Conservation (phyloP, 1,140 invertebrate genomes). For the Elysia chlorotica region DNA sequence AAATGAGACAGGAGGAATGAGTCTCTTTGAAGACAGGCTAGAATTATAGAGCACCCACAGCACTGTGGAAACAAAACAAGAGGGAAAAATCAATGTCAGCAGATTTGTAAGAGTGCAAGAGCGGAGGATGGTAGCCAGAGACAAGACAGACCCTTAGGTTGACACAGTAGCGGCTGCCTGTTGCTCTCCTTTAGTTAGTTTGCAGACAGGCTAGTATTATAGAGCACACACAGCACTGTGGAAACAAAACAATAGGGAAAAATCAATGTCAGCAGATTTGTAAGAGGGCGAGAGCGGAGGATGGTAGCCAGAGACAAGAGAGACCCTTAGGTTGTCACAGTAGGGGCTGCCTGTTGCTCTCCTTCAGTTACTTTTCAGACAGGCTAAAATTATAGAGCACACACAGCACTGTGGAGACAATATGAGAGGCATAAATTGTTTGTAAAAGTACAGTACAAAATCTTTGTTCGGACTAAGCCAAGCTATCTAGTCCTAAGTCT, state of each 20-base stretch:
- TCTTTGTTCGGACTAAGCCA: too few relatives aligned
- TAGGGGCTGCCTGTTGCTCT: slow-evolving; percentile 38
- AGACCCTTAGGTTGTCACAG: slow-evolving; percentile 28
- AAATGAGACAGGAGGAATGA: slow-evolving; percentile 29
- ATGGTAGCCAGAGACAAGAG: slow-evolving; percentile 36
- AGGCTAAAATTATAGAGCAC: slow-evolving; percentile 31
- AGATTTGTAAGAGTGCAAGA: too few relatives aligned
- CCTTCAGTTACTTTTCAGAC: slow-evolving; percentile 40
- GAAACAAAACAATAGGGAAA: slow-evolving; percentile 11
- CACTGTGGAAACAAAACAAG: slow-evolving; percentile 33
- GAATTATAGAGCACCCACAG: slow-evolving; percentile 30
- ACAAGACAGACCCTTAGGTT: slow-evolving; percentile 26
- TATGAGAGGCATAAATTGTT: not conserved
- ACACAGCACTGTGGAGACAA: slow-evolving; percentile 40
- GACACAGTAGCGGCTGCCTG: slow-evolving; percentile 37
- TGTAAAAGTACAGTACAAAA: too few relatives aligned
- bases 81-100: not conserved
- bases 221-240: slow-evolving; percentile 38
- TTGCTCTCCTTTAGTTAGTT: slow-evolving; percentile 36
- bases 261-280: not conserved
- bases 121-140: slow-evolving; percentile 32
- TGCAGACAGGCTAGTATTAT: slow-evolving; percentile 40
- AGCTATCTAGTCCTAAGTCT: too few relatives aligned
- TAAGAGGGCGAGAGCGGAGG: slow-evolving; percentile 23
- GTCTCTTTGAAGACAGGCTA: slow-evolving; percentile 43